Evolutionary conservation across 2,113 vertebrate genomes (phyloP), one percentile per base, ranked within the genome.

Genomic region (Crypturellus undulatus): DNA sequence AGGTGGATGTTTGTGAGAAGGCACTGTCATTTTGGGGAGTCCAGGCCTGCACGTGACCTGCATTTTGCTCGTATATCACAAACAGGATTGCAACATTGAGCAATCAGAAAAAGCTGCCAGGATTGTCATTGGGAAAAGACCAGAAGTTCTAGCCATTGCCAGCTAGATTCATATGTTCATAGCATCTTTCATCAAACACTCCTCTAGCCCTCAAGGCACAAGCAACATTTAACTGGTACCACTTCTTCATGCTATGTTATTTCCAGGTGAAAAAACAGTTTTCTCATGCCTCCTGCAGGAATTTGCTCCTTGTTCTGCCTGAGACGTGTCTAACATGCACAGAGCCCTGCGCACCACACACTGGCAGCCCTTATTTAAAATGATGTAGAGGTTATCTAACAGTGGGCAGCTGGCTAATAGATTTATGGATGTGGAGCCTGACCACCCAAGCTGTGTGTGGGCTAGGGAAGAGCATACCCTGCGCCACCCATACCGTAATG

Each of bases 141-240:
- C 6, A 16, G 25, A 64, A 71, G 59, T 5, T 10, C 7, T 10
- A 67, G 71, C 32, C 22, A 40, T 45, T 32, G 25, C 1, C 2
- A 79, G 15, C 32, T 43, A 18, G 0, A 1, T 54, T 70, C 0
- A 0, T 40, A 19, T 15, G 32, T 60, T 16, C 51, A 30, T n/a
- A n/a, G 42, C 26, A 89, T 52, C 71, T 43, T 65, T 40, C 36
- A 26, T 54, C 64, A 65, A 8, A 9, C 14, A 40, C 4, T 40
- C 45, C n/a, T 81, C 73, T 38, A 38, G 10, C 58, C 54, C 86
- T 84, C 71, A 83, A 68, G 59, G 90, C 60, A 67, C 38, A 78
- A 63, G 34, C 25, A 58, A 24, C 32, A 19, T 68, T 84, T 78
- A 90, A 75, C 12, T 79, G 58, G 73, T 16, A 22, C 5, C 63